These are phyloP conservation scores for Rhogogaster chlorosoma DNA, from an alignment of 2,888 invertebrate species.

Conservation along the genomic window DNA sequence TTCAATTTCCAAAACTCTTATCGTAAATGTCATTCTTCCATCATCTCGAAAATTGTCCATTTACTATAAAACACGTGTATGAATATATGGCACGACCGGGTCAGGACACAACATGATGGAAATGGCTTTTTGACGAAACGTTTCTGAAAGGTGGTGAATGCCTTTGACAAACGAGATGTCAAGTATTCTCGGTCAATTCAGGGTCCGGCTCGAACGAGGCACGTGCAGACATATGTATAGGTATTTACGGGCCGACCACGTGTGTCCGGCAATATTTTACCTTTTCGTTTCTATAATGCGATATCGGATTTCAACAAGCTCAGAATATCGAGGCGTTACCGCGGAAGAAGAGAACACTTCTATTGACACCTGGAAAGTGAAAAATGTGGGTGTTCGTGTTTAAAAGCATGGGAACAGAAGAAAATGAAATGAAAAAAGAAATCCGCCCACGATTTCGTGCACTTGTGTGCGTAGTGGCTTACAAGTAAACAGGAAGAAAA, in stretches of 20 bases:
- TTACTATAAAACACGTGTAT: background rate
- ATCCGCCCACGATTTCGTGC: background rate
- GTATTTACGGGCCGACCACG: constrained; percentile 19
- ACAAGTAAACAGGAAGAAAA: constrained; percentile 2
- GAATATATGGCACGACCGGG: background rate
- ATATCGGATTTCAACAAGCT: constrained; percentile 7
- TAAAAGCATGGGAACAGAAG: background rate
- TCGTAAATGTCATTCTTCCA: background rate
- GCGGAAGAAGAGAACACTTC: background rate
- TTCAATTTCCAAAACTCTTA: background rate
- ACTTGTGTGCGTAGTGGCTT: background rate
- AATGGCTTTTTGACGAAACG: background rate
- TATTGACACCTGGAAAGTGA: background rate
- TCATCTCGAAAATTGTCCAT: background rate
- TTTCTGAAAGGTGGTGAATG: constrained; percentile 6
- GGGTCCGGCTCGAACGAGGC: background rate
- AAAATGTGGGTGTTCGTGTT: background rate
- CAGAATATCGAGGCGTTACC: constrained; percentile 15
- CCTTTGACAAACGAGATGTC: constrained; percentile 41
- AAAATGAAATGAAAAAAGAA: background rate
- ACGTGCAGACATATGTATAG: constrained; percentile 5
- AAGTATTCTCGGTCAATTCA: constrained; percentile 37
- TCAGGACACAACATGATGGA: background rate
- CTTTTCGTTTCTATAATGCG: background rate
- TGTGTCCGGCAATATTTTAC: constrained; percentile 12